Base-by-base conservation (phyloP, 1,140 invertebrate species). In the Argopecten irradians region DNA sequence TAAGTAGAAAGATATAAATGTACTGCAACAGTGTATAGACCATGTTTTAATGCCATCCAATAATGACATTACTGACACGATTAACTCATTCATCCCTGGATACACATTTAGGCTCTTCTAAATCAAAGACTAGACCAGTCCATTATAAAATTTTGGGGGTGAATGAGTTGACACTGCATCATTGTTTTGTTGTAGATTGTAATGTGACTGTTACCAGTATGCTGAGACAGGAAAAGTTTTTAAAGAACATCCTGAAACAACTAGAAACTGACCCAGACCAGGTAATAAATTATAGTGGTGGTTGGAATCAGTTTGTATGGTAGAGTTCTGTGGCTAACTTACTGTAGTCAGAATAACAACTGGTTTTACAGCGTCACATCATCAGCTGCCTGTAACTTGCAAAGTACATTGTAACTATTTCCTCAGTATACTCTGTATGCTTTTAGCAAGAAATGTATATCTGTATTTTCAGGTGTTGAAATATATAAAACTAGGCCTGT, bases 191-290 rank as follows among this genome's bases (percentile, higher is more conserved):
- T 94, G 85, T 95, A 97, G 97, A 97, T 88, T 97, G 97, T 92
- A 98, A 98, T 94, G 95, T 97, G 89, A 96, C 97, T 92, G 96
- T 96, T 85, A 96, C 96, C 83, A 97, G 97, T 86, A 96, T 98
- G 89, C 93, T 98, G 16, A 96, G 97, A 0, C 98, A 98, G 93
- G 97, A 97, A 82, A 97, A 97, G 85, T 98, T 98, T 94, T 96
- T 98, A 9, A 97, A 96, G 19, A 96, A 97, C 36, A 90, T 98
- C 0, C 90, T 97, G 0, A 96, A 97, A 84, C 95, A 96, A 87
- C 93, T 98, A 9, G 96, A 96, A 1, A 92, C 87, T n/a, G 90
- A 96, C 28, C 96, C 96, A 0, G 95, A 96, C 32, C 93, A 96
- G 85, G 95, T 95, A 89, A 90, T 32, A 19, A 84, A 16, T 33